A percentile compares a stretch with the other conserved stretches of the same genome.
Evolutionary conservation across 2,113 vertebrate species (phyloP).

Genomic region (Heloderma charlesbogerti): DNA sequence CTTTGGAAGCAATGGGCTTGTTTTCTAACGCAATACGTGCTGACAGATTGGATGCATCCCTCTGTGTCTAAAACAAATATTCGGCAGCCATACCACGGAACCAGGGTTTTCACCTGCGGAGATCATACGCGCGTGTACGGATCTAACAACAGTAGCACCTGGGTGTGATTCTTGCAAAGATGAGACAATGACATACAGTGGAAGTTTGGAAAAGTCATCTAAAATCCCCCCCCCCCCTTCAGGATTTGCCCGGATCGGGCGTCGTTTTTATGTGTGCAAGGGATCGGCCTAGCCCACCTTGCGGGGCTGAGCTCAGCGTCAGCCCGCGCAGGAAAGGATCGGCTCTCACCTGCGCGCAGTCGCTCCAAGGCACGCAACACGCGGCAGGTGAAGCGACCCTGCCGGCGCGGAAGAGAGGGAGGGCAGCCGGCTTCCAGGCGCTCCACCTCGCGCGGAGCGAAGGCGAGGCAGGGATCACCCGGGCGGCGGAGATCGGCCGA

Average conservation of each 20-base stretch:
- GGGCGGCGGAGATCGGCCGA: background rate
- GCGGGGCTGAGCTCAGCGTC: background rate
- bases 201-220: background rate
- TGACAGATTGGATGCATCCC: background rate
- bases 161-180: background rate
- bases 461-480: background rate
- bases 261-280: background rate
- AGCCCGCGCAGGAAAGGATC: no score
- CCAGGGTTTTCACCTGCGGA: background rate
- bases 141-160: no score
- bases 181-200: background rate
- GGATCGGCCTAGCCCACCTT: background rate
- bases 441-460: background rate
- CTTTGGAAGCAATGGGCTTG: background rate
- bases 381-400: conserved; percentile 35
- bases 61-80: background rate
- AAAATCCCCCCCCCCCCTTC: no score
- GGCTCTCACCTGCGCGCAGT: background rate
- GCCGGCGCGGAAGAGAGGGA: background rate
- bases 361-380: background rate
- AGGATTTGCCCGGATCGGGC: background rate
- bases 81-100: background rate
- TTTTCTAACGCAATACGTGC: background rate
- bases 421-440: background rate
- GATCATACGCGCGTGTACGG: background rate